Percentiles rank a stretch among this genome's conserved stretches.
Conservation (phyloP, 2,888 invertebrate species). For the Sinopyrophorus schimmeli region DNA sequence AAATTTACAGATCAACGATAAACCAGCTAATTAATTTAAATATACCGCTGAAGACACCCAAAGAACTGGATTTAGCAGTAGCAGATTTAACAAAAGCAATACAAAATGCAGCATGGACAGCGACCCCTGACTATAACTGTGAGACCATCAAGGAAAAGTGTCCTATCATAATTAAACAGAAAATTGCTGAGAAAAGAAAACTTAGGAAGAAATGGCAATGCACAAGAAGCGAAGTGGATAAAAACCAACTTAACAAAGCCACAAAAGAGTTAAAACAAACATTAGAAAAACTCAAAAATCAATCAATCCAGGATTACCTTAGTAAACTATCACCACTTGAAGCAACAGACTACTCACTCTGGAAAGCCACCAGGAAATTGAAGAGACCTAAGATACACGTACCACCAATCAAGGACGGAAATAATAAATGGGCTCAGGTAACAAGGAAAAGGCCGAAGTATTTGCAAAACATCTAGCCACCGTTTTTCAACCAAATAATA, state of each 20-base stretch:
- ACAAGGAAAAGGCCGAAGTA: constrained; percentile 2
- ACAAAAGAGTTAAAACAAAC: constrained; percentile 7
- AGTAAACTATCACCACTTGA: constrained; percentile 7
- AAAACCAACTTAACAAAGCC: constrained; percentile 5
- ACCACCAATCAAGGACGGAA: no score
- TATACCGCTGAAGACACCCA: constrained; percentile 5
- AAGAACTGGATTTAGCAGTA: constrained; percentile 10
- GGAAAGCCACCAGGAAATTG: constrained; percentile 4
- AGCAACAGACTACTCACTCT: constrained; percentile 4
- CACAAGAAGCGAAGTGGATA: constrained; percentile 11
- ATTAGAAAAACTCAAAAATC: constrained; percentile 9
- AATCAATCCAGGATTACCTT: constrained; percentile 10
- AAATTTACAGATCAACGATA: constrained; percentile 5
- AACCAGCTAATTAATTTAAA: constrained; percentile 8
- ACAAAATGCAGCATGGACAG: constrained; percentile 2
- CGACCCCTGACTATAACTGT: constrained; percentile 4
- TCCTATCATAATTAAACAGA: constrained; percentile 4
- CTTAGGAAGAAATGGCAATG: no score
- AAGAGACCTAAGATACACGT: not conserved
- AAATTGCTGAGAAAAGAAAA: constrained; percentile 3
- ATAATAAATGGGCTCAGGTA: constrained; percentile 1
- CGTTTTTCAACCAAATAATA: constrained; percentile 4
- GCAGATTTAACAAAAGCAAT: constrained; percentile 9
- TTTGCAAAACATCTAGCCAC: constrained; percentile 7
- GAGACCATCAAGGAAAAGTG: constrained; percentile 6